Evolutionary conservation across 2,797 vertebrate genomes (phyloP).

Genomic region (Cyprinodon diabolis): DNA sequence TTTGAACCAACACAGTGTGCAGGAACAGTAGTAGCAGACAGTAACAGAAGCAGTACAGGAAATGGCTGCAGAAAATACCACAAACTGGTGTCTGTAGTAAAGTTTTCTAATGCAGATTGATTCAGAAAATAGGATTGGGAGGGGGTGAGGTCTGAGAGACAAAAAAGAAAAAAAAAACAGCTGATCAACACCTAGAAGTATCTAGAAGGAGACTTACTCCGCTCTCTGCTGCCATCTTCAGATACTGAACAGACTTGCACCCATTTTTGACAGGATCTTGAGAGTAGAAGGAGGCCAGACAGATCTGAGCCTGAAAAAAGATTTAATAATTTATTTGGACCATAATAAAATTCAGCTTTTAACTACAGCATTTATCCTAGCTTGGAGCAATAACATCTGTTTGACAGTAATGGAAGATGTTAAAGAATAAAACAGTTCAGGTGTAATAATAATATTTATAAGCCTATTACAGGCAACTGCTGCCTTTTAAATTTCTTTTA

Average conservation of each 20-base stretch:
- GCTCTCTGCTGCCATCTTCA: slow-evolving; percentile 86
- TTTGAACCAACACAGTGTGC: not conserved
- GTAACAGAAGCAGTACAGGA: not conserved
- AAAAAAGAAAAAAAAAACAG: not conserved
- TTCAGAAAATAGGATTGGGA: not conserved
- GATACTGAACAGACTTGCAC: slow-evolving; percentile 82
- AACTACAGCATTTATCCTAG: not conserved
- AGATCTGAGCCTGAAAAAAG: slow-evolving; percentile 87
- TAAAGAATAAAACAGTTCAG: not conserved
- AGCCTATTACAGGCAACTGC: not conserved
- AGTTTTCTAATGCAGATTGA: not conserved
- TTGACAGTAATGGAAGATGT: not conserved
- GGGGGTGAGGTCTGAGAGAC: not conserved
- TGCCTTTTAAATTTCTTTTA: not conserved
- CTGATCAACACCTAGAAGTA: slow-evolving; percentile 47
- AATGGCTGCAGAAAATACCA: not conserved
- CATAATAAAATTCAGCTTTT: not conserved
- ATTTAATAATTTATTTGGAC: not conserved
- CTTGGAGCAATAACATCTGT: not conserved
- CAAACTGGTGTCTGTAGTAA: not conserved
- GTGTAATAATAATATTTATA: not conserved
- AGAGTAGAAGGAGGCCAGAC: slow-evolving; percentile 86
- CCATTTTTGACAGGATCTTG: slow-evolving; percentile 76
- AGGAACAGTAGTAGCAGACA: not conserved
- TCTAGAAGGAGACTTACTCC: slow-evolving; percentile 79